Conservation (phyloP, 2,113 vertebrate species). For the Caloenas nicobarica region DNA sequence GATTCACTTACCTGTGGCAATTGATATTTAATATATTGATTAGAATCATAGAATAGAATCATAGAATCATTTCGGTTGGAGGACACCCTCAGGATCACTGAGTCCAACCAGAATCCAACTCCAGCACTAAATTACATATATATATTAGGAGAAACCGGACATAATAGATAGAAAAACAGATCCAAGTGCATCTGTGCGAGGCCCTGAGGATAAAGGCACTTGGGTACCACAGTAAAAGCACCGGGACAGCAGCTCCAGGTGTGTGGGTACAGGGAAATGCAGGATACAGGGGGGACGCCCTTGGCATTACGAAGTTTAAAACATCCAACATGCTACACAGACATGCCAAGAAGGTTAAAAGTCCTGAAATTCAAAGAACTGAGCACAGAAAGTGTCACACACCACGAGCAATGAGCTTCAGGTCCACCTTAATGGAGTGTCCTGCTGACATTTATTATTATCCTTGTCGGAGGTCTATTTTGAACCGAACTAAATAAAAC, state of each 20-base stretch:
- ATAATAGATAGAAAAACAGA: not conserved
- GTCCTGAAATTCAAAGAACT: not conserved
- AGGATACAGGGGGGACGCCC: not conserved
- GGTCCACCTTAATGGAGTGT: not conserved
- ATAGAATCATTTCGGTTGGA: no score
- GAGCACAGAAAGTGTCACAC: not conserved
- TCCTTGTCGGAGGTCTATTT: constrained; percentile 27
- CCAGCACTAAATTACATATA: no score
- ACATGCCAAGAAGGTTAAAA: not conserved
- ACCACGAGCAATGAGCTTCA: not conserved
- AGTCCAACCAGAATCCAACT: no score
- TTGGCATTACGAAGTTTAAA: not conserved
- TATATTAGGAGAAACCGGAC: not conserved
- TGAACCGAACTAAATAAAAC: constrained; percentile 51
- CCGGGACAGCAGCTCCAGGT: not conserved
- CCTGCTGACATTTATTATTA: not conserved
- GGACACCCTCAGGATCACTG: no score
- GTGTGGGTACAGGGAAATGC: not conserved
- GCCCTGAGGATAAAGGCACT: not conserved
- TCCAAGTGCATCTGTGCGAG: not conserved
- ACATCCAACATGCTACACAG: not conserved
- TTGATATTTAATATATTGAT: no score
- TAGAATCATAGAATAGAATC: no score
- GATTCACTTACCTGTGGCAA: not conserved
- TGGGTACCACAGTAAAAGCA: not conserved